A percentile compares a stretch with the other conserved stretches of the same genome.
These are phyloP conservation scores for Eumerus sabulonum DNA, from an alignment of 2,888 invertebrate species.

Conservation along the genomic window DNA sequence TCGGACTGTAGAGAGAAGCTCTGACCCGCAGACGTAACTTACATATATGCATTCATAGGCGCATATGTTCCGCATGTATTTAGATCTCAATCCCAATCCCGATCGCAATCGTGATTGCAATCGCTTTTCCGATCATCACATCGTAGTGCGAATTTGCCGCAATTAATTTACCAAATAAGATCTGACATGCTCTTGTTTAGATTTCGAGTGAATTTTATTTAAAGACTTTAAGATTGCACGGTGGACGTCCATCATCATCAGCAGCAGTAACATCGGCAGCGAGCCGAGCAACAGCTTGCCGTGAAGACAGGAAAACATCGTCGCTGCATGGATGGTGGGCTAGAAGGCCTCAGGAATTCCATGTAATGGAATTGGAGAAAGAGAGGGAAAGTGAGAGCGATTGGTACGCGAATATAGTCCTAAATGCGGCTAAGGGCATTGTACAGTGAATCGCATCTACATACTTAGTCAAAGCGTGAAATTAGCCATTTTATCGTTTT, in stretches of 20 bases:
- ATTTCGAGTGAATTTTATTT: constrained; percentile 66
- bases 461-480: constrained; percentile 14
- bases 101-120: too few relatives aligned
- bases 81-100: constrained; percentile 50
- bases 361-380: constrained; percentile 50
- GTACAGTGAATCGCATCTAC: constrained; percentile 28
- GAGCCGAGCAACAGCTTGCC: neutral
- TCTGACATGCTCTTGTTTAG: constrained; percentile 67
- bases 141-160: constrained; percentile 67
- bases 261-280: constrained; percentile 14
- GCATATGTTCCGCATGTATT: neutral
- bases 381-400: constrained; percentile 16
- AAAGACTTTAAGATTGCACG: constrained; percentile 56
- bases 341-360: constrained; percentile 62
- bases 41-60: neutral
- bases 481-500: constrained; percentile 21
- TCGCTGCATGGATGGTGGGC: constrained; percentile 3
- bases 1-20: constrained; percentile 19
- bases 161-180: constrained; percentile 68
- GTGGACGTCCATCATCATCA: constrained; percentile 66
- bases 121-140: constrained; percentile 39
- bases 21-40: constrained; percentile 2
- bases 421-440: constrained; percentile 63
- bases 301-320: constrained; percentile 24
- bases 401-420: constrained; percentile 49